Evolutionary conservation across 2,797 vertebrate genomes (phyloP).

Genomic region (Dipus sagitta): DNA sequence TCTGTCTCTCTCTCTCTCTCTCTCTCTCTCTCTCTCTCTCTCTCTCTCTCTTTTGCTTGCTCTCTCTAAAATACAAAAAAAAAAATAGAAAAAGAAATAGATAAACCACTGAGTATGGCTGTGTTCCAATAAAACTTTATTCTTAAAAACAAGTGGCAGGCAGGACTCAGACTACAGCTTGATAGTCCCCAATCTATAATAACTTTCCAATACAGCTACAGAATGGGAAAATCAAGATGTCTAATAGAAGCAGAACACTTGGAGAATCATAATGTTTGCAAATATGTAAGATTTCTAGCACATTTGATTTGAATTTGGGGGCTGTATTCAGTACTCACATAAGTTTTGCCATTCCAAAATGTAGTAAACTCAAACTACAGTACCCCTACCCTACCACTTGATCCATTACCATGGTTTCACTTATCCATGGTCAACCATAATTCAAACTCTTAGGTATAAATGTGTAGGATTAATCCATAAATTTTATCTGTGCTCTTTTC

Average conservation of each 20-base stretch:
- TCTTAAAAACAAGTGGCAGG: neutral
- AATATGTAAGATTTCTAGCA: constrained; percentile 42
- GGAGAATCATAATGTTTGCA: neutral
- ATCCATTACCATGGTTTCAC: neutral
- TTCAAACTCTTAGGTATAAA: neutral
- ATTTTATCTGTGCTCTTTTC: neutral
- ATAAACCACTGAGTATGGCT: no score
- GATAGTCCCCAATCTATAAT: neutral
- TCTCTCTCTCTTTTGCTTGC: no score
- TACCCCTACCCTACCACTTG: no score
- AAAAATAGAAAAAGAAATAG: neutral
- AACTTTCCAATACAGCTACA: constrained; percentile 42
- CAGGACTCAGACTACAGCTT: neutral
- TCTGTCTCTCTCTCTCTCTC: no score
- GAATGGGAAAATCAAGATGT: neutral
- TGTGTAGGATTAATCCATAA: neutral
- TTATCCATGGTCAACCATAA: neutral
- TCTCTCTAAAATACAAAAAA: no score
- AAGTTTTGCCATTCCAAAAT: neutral
- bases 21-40: no score
- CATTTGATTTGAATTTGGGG: neutral
- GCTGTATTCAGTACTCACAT: neutral
- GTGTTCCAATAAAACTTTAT: constrained; percentile 62
- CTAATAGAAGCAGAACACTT: constrained; percentile 3
- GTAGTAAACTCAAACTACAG: neutral